phyloP scores from a whole-genome alignment of 2,113 vertebrate genomes.

The Heterochromis multidens region DNA sequence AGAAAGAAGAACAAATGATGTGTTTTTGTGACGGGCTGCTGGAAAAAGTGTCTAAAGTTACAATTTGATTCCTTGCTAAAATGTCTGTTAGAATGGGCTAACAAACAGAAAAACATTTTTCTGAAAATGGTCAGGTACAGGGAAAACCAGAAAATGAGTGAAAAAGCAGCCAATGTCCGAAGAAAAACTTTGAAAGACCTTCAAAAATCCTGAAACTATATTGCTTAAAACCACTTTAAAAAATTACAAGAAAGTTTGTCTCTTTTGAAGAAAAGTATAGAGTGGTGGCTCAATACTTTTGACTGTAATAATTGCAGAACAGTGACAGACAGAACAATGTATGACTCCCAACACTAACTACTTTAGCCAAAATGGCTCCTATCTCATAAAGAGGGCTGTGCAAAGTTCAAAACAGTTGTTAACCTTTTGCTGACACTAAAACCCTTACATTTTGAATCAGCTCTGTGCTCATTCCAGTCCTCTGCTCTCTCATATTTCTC shows the following conservation, averaged over 20 bases:
- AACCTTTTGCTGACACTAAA: slow-evolving; percentile 29
- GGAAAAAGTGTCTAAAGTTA: no score
- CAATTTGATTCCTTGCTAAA: no score
- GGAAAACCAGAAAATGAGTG: no score
- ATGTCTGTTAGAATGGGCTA: no score
- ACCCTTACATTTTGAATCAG: slow-evolving; percentile 24
- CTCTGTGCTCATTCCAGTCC: slow-evolving; percentile 16
- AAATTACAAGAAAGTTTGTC: not conserved
- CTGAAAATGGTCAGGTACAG: no score
- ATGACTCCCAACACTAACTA: not conserved
- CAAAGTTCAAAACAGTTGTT: slow-evolving; percentile 25
- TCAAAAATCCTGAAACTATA: no score
- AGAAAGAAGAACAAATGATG: no score
- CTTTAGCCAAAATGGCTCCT: not conserved
- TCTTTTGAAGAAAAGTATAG: not conserved
- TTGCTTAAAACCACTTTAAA: no score
- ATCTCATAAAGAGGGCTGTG: not conserved
- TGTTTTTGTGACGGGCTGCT: no score
- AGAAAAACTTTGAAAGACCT: no score
- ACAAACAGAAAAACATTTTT: no score
- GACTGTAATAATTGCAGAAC: not conserved
- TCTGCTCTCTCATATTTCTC: not conserved
- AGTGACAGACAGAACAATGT: not conserved
- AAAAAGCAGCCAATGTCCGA: no score
- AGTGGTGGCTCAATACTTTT: not conserved